Evolutionary conservation across 2,113 vertebrate genomes (phyloP).

Genomic region (Actenoides hombroni): DNA sequence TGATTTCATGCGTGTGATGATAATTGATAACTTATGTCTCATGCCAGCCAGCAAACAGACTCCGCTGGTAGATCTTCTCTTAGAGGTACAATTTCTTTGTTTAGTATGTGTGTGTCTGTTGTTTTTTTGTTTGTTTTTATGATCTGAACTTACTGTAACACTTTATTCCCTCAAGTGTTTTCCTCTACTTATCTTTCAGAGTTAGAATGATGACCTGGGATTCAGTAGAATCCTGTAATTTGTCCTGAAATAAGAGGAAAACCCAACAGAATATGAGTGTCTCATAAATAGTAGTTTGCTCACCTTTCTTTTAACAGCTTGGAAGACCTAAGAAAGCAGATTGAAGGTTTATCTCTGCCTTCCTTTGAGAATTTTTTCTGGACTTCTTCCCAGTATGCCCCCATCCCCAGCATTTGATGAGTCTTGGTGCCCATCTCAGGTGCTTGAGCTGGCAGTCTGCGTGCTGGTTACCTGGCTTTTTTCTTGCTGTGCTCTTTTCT

Average conservation of each 20-base stretch:
- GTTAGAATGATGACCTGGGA: background rate
- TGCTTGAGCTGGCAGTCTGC: background rate
- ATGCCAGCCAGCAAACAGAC: conserved; percentile 97
- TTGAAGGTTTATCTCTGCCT: background rate
- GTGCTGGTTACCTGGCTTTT: too few relatives aligned
- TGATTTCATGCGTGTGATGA: conserved; percentile 97
- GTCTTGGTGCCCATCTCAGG: background rate
- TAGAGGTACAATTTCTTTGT: conserved; percentile 82
- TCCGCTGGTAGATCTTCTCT: conserved; percentile 89
- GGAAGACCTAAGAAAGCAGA: background rate
- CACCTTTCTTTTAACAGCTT: background rate
- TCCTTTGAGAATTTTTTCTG: background rate
- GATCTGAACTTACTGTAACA: background rate
- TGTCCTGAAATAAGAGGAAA: background rate
- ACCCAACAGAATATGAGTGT: background rate
- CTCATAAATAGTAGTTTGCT: background rate
- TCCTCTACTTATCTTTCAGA: background rate
- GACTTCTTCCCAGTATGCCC: background rate
- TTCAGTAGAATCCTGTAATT: background rate
- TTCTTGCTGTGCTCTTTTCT: background rate
- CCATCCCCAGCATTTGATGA: background rate
- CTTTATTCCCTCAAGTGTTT: background rate
- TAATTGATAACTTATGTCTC: conserved; percentile 96
- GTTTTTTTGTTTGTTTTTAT: background rate
- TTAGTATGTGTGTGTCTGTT: background rate